Conservation (phyloP, 2,113 vertebrate genomes). For the Labeo catla region DNA sequence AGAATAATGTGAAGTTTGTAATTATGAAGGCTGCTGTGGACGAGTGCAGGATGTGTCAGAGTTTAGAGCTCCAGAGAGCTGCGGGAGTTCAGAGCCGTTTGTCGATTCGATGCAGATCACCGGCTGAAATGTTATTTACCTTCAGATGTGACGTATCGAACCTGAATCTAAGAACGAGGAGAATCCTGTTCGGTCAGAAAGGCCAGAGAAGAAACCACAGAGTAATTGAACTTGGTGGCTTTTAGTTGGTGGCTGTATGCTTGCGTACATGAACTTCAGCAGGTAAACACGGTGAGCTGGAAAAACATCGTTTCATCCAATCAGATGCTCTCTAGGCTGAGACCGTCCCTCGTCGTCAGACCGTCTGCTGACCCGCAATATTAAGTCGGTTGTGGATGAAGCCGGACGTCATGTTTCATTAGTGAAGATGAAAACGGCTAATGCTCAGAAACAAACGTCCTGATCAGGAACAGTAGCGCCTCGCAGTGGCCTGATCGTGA, state of each 20-base stretch:
- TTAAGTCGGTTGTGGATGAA: too few species aligned
- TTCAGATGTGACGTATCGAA: neutral
- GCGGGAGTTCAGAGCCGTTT: neutral
- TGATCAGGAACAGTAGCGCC: neutral
- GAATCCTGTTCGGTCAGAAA: too few species aligned
- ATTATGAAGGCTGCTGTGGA: conserved; percentile 1
- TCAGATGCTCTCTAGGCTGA: neutral
- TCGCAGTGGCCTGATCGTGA: too few species aligned
- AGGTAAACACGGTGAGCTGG: neutral
- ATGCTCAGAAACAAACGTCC: neutral
- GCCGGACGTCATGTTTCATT: neutral
- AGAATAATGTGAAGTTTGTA: conserved; percentile 1
- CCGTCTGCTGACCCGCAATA: neutral
- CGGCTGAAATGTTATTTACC: neutral
- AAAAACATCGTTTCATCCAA: neutral
- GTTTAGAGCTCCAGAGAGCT: neutral
- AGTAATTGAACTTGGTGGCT: neutral
- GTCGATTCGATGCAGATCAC: neutral
- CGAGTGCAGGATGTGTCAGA: neutral
- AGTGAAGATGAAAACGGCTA: neutral
- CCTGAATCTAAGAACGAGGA: neutral
- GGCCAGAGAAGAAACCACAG: neutral
- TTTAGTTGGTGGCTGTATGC: neutral
- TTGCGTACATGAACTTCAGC: too few species aligned
- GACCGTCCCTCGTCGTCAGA: neutral